Conservation (phyloP, 2,113 vertebrate genomes). For the Pseudopipra pipra region DNA sequence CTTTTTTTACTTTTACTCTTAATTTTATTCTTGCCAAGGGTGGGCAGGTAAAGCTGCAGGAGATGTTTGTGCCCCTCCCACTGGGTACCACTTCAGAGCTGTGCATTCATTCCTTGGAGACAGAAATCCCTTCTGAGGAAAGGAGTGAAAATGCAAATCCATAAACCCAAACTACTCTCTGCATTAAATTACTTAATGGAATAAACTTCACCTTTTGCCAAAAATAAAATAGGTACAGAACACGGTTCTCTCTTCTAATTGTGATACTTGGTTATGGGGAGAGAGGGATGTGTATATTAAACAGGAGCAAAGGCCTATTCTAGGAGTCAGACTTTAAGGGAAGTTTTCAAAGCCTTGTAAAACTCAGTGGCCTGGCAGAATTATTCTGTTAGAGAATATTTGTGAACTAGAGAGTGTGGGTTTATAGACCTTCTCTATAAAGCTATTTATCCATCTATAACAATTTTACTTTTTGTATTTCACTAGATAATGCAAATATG, state of each 20-base stretch:
- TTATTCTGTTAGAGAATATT: neutral
- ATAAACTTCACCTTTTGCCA: neutral
- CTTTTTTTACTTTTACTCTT: neutral
- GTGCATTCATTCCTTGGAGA: neutral
- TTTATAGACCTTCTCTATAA: accelerated
- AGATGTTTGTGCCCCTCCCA: neutral
- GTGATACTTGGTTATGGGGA: neutral
- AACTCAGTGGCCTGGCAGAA: neutral
- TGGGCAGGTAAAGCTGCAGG: neutral
- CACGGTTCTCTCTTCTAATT: neutral
- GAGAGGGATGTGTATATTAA: neutral
- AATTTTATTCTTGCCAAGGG: neutral
- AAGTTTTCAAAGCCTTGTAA: neutral
- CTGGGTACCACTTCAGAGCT: neutral
- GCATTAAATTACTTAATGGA: neutral
- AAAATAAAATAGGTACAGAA: neutral
- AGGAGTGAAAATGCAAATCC: neutral
- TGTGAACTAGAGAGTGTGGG: neutral
- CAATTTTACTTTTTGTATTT: neutral
- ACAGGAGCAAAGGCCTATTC: neutral
- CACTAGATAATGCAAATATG: neutral
- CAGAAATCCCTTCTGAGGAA: neutral
- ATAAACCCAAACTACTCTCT: neutral
- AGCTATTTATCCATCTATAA: accelerated
- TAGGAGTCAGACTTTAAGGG: neutral